These are phyloP conservation scores for Girardinichthys multiradiatus DNA, from an alignment of 2,113 vertebrate species.

Conservation along the genomic window DNA sequence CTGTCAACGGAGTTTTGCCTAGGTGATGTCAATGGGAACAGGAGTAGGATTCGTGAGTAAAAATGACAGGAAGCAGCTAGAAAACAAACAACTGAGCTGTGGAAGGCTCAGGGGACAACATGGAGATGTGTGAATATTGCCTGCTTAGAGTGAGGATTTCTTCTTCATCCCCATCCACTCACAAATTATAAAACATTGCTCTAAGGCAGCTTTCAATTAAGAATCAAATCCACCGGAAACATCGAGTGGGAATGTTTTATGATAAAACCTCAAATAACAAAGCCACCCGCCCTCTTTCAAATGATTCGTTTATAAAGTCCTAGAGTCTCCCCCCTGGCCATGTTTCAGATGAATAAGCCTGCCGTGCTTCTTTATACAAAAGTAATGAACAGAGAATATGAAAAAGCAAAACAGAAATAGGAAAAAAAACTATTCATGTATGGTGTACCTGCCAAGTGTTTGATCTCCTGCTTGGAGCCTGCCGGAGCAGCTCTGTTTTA, in stretches of 20 bases:
- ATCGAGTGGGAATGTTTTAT: conserved; percentile 35
- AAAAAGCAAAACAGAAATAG: conserved; percentile 7
- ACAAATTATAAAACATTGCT: conserved; percentile 72
- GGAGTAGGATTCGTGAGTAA: conserved; percentile 19
- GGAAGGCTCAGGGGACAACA: conserved; percentile 3
- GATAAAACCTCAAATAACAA: conserved; percentile 50
- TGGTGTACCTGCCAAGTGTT: conserved; percentile 8
- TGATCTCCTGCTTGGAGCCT: conserved; percentile 47
- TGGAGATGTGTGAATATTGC: conserved; percentile 8
- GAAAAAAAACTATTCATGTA: background rate
- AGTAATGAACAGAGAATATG: conserved; percentile 58
- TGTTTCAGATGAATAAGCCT: conserved; percentile 63
- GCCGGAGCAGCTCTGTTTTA: conserved; percentile 10
- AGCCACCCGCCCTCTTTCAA: conserved; percentile 43
- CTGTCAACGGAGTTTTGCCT: conserved; percentile 26
- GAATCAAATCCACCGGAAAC: conserved; percentile 32
- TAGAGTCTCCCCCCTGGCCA: conserved; percentile 48
- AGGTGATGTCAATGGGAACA: conserved; percentile 26
- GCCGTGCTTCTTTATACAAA: conserved; percentile 66
- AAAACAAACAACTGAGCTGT: conserved; percentile 27
- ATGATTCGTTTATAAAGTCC: conserved; percentile 56
- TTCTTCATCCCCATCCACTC: conserved; percentile 43
- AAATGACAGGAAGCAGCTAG: conserved; percentile 9
- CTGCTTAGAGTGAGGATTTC: conserved; percentile 36
- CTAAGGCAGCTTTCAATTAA: conserved; percentile 70